Evolutionary conservation across 2,113 vertebrate genomes (phyloP).

Genomic region (Prinia subflava): DNA sequence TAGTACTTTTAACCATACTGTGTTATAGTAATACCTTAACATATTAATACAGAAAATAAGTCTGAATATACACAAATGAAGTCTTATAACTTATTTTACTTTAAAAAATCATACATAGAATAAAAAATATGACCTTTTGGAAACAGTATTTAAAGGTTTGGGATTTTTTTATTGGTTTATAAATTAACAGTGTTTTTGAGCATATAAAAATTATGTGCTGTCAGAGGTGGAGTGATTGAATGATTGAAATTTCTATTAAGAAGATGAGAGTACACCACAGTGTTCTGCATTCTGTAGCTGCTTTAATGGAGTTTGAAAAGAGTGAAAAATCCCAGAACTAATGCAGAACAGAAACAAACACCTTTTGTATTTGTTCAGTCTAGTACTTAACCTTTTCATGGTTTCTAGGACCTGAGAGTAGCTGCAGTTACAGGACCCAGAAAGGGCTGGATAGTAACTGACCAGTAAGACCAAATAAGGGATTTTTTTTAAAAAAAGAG

Average conservation of each 20-base stretch:
- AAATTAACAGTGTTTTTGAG: neutral
- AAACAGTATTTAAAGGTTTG: neutral
- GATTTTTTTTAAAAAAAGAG: neutral
- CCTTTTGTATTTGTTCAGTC: fast-evolving
- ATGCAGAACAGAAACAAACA: neutral
- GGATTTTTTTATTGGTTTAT: neutral
- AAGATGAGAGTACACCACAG: neutral
- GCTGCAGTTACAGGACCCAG: neutral
- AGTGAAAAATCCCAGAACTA: neutral
- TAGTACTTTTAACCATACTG: fast-evolving
- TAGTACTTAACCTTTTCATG: neutral
- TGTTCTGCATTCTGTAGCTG: neutral
- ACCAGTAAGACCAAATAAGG: fast-evolving
- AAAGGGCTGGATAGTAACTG: fast-evolving
- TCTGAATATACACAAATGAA: neutral
- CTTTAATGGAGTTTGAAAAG: neutral
- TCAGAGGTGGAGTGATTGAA: neutral
- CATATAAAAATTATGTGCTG: neutral
- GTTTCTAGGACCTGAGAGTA: neutral
- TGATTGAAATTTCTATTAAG: neutral
- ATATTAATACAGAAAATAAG: neutral
- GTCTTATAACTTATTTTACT: neutral
- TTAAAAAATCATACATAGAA: fast-evolving
- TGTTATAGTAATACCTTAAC: neutral
- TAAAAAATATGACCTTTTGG: neutral